Conservation (phyloP, 2,888 invertebrate species). For the Lasioglossum malachurum region DNA sequence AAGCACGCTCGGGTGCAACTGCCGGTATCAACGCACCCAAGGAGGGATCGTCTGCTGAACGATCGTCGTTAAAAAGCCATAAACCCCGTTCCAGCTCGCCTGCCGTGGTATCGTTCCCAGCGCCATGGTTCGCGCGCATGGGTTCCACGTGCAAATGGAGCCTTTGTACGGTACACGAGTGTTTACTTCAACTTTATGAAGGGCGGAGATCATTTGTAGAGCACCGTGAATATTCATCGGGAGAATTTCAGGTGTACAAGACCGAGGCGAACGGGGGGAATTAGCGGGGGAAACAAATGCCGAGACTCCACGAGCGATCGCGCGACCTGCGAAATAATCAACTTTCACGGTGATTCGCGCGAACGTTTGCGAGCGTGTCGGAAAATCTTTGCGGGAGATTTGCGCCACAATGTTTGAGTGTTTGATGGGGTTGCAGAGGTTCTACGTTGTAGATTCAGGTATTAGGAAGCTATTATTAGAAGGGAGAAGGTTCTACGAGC, state of each 20-base stretch:
- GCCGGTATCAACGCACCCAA: slow-evolving; percentile 28
- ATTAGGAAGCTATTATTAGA: neutral
- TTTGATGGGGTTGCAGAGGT: neutral
- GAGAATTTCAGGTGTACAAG: neutral
- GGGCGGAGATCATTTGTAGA: neutral
- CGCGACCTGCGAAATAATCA: neutral
- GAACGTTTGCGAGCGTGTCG: neutral
- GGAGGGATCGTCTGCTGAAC: slow-evolving; percentile 59
- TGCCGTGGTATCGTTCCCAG: neutral
- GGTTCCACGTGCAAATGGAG: slow-evolving; percentile 12
- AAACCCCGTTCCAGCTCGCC: slow-evolving; percentile 56
- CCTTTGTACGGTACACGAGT: slow-evolving; percentile 20
- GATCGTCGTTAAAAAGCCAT: slow-evolving; percentile 71
- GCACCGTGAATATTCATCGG: neutral
- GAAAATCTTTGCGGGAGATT: neutral
- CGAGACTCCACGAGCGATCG: neutral
- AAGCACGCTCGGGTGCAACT: slow-evolving; percentile 33
- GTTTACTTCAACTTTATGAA: slow-evolving; percentile 12
- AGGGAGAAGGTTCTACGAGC: neutral
- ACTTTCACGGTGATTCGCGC: neutral
- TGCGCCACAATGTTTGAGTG: neutral
- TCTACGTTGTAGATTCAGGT: neutral
- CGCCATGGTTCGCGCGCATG: slow-evolving; percentile 11
- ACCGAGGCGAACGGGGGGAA: neutral
- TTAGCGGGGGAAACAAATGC: slow-evolving; percentile 3